Conservation (phyloP, 2,888 invertebrate genomes). For the Synergus gifuensis region DNA sequence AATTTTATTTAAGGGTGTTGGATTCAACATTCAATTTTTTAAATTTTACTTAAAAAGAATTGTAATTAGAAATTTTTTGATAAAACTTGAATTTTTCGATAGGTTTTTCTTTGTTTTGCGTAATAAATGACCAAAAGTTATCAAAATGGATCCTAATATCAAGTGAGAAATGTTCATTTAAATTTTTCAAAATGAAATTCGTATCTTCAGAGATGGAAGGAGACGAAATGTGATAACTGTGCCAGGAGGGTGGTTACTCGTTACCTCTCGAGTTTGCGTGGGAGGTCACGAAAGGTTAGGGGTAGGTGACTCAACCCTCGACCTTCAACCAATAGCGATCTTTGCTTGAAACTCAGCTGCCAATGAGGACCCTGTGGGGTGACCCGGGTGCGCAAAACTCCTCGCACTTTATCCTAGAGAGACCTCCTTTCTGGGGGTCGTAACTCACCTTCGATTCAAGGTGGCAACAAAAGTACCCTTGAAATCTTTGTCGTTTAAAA, state of each 20-base stretch:
- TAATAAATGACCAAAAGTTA: no score
- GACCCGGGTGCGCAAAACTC: conserved; percentile 68
- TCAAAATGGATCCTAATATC: no score
- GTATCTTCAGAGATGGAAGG: no score
- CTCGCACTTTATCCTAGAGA: conserved; percentile 65
- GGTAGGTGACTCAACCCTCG: conserved; percentile 74
- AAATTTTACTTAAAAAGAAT: no score
- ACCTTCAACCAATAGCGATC: conserved; percentile 73
- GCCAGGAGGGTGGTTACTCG: conserved; percentile 57
- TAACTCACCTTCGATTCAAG: conserved; percentile 33
- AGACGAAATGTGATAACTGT: not conserved
- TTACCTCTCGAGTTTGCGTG: conserved; percentile 72
- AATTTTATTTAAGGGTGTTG: no score
- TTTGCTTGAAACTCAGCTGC: conserved; percentile 66
- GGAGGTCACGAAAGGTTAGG: conserved; percentile 71
- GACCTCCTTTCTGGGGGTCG: conserved; percentile 57
- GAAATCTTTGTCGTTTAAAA: no score
- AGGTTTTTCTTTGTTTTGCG: no score
- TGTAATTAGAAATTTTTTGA: no score
- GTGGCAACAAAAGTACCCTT: not conserved
- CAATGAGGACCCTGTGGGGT: conserved; percentile 70
- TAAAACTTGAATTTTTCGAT: no score
- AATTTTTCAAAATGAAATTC: no score
- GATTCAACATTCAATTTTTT: no score
- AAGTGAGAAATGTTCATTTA: no score